These are phyloP conservation scores for Spinibarbus caldwelli DNA, from an alignment of 2,797 vertebrate species.

Conservation along the genomic window DNA sequence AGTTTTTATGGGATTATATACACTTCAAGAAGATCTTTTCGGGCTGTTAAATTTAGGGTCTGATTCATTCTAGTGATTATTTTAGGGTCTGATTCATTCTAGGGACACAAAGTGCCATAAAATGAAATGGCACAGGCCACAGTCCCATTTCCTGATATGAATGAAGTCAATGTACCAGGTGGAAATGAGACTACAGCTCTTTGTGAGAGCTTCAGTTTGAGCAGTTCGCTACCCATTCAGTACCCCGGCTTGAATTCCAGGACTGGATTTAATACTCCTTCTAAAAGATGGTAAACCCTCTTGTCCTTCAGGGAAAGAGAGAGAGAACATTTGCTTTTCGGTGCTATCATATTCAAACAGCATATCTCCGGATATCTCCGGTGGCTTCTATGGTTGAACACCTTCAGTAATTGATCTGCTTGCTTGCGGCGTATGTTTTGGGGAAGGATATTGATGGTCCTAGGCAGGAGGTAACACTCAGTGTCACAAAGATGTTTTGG, in stretches of 20 bases:
- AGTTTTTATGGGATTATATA: slow-evolving; percentile 21
- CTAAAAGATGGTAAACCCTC: slow-evolving; percentile 18
- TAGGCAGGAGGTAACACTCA: neutral
- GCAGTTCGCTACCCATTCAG: slow-evolving; percentile 2
- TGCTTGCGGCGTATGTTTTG: neutral
- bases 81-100: neutral
- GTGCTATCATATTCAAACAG: slow-evolving; percentile 21
- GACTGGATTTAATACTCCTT: slow-evolving; percentile 23
- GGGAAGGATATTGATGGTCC: neutral
- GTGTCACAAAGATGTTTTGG: slow-evolving; percentile 5
- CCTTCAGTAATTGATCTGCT: slow-evolving; percentile 19
- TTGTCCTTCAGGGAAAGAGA: slow-evolving; percentile 20
- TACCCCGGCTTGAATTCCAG: neutral
- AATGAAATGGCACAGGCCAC: neutral
- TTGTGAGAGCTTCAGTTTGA: slow-evolving; percentile 14
- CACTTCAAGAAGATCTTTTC: neutral
- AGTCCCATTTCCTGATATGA: slow-evolving; percentile 26
- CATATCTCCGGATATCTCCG: neutral
- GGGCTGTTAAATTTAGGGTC: too few species aligned
- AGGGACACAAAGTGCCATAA: neutral
- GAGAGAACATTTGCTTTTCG: slow-evolving; percentile 5
- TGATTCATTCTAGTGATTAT: neutral
- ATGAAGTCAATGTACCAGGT: neutral
- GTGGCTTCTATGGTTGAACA: slow-evolving; percentile 23
- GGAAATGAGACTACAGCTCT: slow-evolving; percentile 35